A percentile compares a stretch with the other conserved stretches of the same genome.
Conservation (phyloP, 2,797 vertebrate genomes). For the Gymnodraco acuticeps region DNA sequence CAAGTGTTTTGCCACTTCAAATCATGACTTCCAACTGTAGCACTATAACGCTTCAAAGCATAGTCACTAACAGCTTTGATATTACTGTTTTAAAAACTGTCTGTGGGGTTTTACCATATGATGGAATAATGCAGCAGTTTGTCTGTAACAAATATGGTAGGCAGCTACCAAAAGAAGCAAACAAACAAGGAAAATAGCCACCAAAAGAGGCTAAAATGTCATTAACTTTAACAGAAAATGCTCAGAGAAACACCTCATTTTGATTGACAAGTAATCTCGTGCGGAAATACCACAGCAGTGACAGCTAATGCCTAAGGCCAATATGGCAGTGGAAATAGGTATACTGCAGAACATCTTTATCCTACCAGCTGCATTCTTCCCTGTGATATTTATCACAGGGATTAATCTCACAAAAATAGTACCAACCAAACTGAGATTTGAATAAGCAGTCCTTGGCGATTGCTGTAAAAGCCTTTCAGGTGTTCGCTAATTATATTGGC, state of each 20-base stretch:
- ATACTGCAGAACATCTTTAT: background rate
- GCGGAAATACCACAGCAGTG: constrained; percentile 21
- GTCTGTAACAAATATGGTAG: constrained; percentile 44
- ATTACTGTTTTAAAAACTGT: constrained; percentile 43
- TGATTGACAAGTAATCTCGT: constrained; percentile 46
- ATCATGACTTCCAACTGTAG: constrained; percentile 33
- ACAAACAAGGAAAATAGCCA: constrained; percentile 41
- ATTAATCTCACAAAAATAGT: constrained; percentile 12
- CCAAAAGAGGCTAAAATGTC: constrained; percentile 31
- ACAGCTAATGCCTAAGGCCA: constrained; percentile 8
- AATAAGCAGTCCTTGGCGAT: constrained; percentile 10
- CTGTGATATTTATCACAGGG: constrained; percentile 20
- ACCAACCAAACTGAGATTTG: constrained; percentile 9
- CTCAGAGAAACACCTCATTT: constrained; percentile 20
- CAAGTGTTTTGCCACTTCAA: constrained; percentile 40
- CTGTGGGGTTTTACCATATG: constrained; percentile 36
- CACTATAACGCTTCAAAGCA: constrained; percentile 48
- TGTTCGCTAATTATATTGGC: background rate
- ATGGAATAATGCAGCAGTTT: constrained; percentile 44
- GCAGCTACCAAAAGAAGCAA: constrained; percentile 42
- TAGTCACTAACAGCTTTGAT: constrained; percentile 36
- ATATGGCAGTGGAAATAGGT: too few relatives aligned
- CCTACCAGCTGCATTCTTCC: constrained; percentile 19
- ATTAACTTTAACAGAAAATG: constrained; percentile 36
- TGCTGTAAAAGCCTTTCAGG: constrained; percentile 13